A percentile compares a stretch with the other conserved stretches of the same genome.
These are phyloP conservation scores for Scomber scombrus DNA, from an alignment of 2,113 vertebrate genomes.

Conservation along the genomic window DNA sequence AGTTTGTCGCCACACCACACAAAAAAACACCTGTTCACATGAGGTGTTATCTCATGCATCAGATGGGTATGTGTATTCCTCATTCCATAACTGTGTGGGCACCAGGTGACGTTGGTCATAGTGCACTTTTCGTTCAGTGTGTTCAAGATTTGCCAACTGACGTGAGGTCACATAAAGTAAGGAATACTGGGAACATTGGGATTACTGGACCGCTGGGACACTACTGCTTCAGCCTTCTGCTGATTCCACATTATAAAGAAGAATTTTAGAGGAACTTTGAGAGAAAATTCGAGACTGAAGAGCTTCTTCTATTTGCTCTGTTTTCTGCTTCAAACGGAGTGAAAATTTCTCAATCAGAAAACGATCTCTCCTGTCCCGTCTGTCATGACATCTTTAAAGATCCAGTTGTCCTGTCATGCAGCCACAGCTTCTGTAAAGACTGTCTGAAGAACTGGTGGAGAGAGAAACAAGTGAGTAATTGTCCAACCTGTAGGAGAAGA, in stretches of 20 bases:
- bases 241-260: not conserved
- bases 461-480: no score
- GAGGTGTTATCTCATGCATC: not conserved
- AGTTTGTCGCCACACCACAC: no score
- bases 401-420: slow-evolving; percentile 22
- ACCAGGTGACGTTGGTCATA: no score
- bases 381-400: slow-evolving; percentile 35
- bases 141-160: not conserved
- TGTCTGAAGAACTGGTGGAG: no score
- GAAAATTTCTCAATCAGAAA: not conserved
- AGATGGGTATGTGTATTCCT: not conserved
- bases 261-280: not conserved
- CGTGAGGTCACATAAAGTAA: not conserved
- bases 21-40: no score
- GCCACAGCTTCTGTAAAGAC: slow-evolving; percentile 12
- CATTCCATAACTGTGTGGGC: not conserved
- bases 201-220: not conserved
- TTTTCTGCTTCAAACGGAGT: not conserved
- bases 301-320: not conserved
- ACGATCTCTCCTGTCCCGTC: slow-evolving; percentile 15
- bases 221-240: not conserved
- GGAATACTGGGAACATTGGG: not conserved
- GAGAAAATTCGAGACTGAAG: no score
- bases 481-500: no score
- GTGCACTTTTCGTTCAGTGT: not conserved